Evolutionary conservation across 2,888 invertebrate genomes (phyloP).

Genomic region (Uropetala carovei): DNA sequence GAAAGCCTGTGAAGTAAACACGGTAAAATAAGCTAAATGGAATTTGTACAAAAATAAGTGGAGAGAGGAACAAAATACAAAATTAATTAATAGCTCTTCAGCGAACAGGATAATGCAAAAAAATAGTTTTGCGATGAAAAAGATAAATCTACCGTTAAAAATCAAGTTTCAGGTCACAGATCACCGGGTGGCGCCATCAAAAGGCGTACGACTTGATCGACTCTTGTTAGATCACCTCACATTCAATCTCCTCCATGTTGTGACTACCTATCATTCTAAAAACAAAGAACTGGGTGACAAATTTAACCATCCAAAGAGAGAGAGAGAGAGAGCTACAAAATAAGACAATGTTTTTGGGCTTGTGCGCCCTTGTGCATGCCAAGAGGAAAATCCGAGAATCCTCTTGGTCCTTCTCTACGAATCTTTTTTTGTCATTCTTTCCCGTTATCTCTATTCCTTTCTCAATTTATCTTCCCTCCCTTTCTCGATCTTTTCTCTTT

Average conservation of each 20-base stretch:
- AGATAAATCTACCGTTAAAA: not conserved
- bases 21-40: too few relatives aligned
- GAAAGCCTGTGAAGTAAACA: too few relatives aligned
- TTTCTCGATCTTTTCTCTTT: not conserved
- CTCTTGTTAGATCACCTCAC: not conserved
- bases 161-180: slow-evolving; percentile 5
- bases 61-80: not conserved
- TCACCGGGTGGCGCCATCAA: not conserved
- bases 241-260: not conserved
- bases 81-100: too few relatives aligned
- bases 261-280: not conserved
- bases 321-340: not conserved
- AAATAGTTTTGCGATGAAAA: not conserved
- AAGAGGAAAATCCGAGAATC: not conserved
- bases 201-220: not conserved
- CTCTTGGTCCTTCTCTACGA: not conserved
- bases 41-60: too few relatives aligned
- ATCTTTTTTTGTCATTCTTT: not conserved
- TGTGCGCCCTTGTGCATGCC: not conserved
- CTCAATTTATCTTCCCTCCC: not conserved
- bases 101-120: too few relatives aligned
- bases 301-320: not conserved
- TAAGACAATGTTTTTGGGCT: not conserved
- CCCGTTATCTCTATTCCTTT: not conserved
- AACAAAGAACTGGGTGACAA: not conserved